These are phyloP conservation scores for Lamprotornis superbus DNA, from an alignment of 2,113 vertebrate genomes.

Conservation along the genomic window DNA sequence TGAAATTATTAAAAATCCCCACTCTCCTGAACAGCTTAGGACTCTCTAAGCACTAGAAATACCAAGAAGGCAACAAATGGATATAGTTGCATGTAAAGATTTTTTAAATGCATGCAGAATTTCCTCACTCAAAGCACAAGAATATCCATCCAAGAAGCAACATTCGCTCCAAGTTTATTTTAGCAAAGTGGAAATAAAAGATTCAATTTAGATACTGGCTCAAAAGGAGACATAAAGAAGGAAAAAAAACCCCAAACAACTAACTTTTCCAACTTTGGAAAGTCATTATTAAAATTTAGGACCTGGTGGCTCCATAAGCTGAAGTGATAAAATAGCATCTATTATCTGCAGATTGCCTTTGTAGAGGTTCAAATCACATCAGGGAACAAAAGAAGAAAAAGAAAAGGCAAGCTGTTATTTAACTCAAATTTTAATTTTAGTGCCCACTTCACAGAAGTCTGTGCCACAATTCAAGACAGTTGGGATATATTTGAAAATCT, in stretches of 20 bases:
- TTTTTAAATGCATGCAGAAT: neutral
- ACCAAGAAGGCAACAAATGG: neutral
- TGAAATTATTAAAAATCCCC: fast-evolving
- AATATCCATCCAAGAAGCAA: neutral
- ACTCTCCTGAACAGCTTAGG: neutral
- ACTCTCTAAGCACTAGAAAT: neutral
- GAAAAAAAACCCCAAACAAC: fast-evolving
- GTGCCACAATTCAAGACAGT: neutral
- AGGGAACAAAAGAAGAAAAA: neutral
- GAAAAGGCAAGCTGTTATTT: neutral
- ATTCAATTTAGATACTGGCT: neutral
- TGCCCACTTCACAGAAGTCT: neutral
- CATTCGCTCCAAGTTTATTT: neutral
- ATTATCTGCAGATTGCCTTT: neutral
- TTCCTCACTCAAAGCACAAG: neutral
- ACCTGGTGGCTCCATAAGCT: neutral
- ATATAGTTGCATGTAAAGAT: fast-evolving
- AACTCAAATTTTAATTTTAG: neutral
- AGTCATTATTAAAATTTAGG: neutral
- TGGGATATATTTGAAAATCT: neutral
- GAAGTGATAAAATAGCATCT: neutral
- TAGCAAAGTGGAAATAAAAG: neutral
- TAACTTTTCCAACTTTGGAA: neutral
- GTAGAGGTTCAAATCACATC: neutral
- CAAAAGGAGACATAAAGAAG: neutral